A percentile compares a stretch with the other conserved stretches of the same genome.
phyloP scores from a whole-genome alignment of 2,797 vertebrate genomes.

The Brachymystax lenok region DNA sequence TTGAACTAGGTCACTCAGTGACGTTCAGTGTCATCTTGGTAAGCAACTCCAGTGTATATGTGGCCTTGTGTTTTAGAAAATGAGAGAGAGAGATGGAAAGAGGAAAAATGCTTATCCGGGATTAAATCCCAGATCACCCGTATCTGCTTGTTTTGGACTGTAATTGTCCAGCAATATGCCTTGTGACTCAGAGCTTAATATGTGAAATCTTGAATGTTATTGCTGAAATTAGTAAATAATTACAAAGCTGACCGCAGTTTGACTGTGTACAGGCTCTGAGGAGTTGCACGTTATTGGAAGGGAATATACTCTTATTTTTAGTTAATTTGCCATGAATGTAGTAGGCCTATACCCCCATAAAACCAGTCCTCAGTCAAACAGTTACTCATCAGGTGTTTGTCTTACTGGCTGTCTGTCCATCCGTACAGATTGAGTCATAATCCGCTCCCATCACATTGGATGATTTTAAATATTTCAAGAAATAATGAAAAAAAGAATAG shows the following conservation, averaged over 20 bases:
- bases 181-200: conserved; percentile 28
- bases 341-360: neutral
- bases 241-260: conserved; percentile 24
- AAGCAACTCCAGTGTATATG: no score
- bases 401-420: neutral
- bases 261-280: neutral
- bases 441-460: conserved; percentile 49
- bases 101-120: conserved; percentile 27
- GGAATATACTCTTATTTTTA: neutral
- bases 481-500: conserved; percentile 40
- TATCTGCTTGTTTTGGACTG: conserved; percentile 40
- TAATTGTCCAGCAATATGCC: conserved; percentile 49
- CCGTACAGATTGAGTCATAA: conserved; percentile 60
- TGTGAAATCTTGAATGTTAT: conserved; percentile 38
- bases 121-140: conserved; percentile 43
- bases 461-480: conserved; percentile 53
- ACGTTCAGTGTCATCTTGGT: no score
- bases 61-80: neutral
- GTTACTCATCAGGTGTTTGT: neutral
- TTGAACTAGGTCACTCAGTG: no score
- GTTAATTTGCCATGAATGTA: neutral
- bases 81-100: neutral
- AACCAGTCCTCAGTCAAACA: no score
- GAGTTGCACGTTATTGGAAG: conserved; percentile 5
- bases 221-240: conserved; percentile 38